A percentile compares a stretch with the other conserved stretches of the same genome.
phyloP scores from a whole-genome alignment of 2,113 vertebrate species.

The Circaetus gallicus region DNA sequence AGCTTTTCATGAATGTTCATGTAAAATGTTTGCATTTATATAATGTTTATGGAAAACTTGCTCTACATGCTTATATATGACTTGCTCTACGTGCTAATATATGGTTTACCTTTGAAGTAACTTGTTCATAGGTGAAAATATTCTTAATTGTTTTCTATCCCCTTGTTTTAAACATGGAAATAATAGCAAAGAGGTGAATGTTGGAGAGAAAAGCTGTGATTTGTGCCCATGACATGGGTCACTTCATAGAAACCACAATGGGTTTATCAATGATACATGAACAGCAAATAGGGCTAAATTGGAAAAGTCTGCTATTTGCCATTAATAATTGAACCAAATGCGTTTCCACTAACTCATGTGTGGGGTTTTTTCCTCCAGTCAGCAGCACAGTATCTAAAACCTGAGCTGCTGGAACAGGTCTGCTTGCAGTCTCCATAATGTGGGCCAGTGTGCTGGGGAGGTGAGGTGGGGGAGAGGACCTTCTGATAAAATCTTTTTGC shows the following conservation, averaged over 20 bases:
- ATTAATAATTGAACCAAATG: slow-evolving; percentile 43
- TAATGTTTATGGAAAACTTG: not conserved
- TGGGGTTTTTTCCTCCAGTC: not conserved
- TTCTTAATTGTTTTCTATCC: not conserved
- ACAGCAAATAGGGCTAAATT: not conserved
- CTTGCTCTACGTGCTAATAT: not conserved
- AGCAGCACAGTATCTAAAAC: not conserved
- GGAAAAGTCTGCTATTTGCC: not conserved
- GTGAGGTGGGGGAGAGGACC: not conserved
- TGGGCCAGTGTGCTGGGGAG: not conserved
- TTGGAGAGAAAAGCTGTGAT: not conserved
- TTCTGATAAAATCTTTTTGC: not conserved
- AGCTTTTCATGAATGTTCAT: not conserved
- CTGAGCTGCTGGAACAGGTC: not conserved
- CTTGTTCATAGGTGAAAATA: not conserved
- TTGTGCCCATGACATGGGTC: not conserved
- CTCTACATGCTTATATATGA: not conserved
- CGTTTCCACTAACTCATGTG: not conserved
- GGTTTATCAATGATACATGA: not conserved
- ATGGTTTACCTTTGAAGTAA: not conserved
- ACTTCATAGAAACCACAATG: not conserved
- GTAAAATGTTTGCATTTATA: not conserved
- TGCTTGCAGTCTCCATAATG: not conserved
- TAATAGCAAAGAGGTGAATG: not conserved
- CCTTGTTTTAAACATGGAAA: not conserved